Conservation (phyloP, 1,140 invertebrate genomes). For the Saxidomus purpurata region DNA sequence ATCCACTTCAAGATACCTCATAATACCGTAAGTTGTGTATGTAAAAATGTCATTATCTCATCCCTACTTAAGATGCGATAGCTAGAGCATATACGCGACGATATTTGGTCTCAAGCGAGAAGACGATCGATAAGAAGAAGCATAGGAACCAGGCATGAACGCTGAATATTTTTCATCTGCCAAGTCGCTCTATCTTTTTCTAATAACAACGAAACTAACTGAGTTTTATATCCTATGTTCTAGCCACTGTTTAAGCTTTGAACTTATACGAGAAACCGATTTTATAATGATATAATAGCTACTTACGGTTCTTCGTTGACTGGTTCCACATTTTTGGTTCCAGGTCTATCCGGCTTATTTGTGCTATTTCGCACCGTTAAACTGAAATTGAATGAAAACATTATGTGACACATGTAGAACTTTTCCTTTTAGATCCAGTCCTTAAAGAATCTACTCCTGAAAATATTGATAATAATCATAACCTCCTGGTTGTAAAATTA, state of each 20-base stretch:
- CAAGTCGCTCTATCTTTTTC: too few relatives aligned
- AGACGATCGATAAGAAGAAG: constrained; percentile 26
- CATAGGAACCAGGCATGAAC: neutral
- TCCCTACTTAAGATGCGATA: neutral
- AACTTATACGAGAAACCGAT: too few relatives aligned
- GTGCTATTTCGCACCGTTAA: constrained; percentile 63
- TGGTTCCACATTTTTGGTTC: constrained; percentile 40
- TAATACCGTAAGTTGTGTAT: too few relatives aligned
- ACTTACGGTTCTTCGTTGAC: constrained; percentile 67
- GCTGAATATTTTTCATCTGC: neutral
- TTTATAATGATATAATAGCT: neutral
- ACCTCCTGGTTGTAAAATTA: constrained; percentile 15
- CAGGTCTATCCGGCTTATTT: constrained; percentile 52
- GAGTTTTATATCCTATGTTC: too few relatives aligned
- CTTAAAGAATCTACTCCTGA: neutral
- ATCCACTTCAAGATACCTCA: too few relatives aligned
- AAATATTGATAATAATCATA: constrained; percentile 13
- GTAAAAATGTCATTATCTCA: neutral
- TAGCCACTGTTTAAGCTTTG: too few relatives aligned
- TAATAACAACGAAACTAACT: too few relatives aligned
- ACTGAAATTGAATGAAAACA: constrained; percentile 65
- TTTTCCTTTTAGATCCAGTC: neutral
- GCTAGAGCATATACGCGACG: neutral
- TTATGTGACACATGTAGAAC: constrained; percentile 22
- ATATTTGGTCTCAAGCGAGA: constrained; percentile 12